These are phyloP conservation scores for Bufo bufo DNA, from an alignment of 2,113 vertebrate genomes.

Conservation along the genomic window DNA sequence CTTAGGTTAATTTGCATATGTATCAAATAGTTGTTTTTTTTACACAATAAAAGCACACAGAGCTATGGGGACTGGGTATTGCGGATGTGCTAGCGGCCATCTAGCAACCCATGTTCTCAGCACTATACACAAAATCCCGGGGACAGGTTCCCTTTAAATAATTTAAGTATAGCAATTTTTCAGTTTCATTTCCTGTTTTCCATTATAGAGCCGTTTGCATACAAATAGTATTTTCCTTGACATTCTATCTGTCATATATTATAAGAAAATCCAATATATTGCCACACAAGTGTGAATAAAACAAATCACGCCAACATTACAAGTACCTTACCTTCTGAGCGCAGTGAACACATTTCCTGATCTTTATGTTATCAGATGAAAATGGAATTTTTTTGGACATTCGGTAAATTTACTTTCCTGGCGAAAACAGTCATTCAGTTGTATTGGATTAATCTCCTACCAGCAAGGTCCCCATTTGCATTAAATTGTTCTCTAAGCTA, in stretches of 20 bases:
- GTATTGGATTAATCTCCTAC: conserved; percentile 16
- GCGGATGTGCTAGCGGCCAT: no score
- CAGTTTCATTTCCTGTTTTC: not conserved
- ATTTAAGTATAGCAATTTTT: not conserved
- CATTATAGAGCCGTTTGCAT: not conserved
- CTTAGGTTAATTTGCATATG: no score
- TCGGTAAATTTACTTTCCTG: not conserved
- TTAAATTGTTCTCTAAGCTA: conserved; percentile 17
- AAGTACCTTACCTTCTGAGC: not conserved
- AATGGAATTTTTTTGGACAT: conserved; percentile 13
- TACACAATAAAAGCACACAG: no score
- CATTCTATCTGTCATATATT: not conserved
- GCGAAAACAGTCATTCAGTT: conserved; percentile 21
- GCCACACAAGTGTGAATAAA: conserved; percentile 1
- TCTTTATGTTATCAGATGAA: conserved; percentile 17
- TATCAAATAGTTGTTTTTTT: no score
- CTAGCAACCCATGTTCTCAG: no score
- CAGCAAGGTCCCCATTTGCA: conserved; percentile 16
- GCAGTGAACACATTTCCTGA: not conserved
- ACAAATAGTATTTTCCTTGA: not conserved
- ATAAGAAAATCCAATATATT: not conserved
- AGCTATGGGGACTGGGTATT: no score
- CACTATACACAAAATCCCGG: no score
- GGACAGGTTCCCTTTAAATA: no score
- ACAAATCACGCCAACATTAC: conserved; percentile 7